phyloP scores from a whole-genome alignment of 2,113 vertebrate species.

The Oryzias melastigma region DNA sequence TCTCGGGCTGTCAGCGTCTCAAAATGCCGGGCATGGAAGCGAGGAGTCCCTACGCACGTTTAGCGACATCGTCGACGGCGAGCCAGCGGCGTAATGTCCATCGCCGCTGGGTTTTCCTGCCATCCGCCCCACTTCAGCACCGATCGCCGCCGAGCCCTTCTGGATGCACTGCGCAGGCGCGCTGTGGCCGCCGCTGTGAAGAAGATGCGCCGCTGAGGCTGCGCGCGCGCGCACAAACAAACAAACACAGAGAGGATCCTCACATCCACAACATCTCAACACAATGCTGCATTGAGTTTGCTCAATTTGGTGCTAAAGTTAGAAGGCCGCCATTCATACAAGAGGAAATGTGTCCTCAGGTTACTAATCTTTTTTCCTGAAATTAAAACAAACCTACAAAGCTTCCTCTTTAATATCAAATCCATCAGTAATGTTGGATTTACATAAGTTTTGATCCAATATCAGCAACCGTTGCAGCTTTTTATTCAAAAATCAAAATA shows the following conservation, averaged over 20 bases:
- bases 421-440: neutral
- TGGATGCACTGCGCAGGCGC: constrained; percentile 82
- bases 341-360: constrained; percentile 11
- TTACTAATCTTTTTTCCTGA: constrained; percentile 3
- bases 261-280: neutral
- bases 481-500: too few species aligned
- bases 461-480: too few species aligned
- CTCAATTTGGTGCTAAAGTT: neutral
- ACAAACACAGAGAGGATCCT: neutral
- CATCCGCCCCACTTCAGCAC: constrained; percentile 86
- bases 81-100: constrained; percentile 75
- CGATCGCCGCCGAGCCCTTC: constrained; percentile 80
- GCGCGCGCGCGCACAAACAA: neutral
- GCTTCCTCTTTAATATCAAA: neutral
- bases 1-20: constrained; percentile 66
- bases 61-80: constrained; percentile 58
- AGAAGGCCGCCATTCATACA: constrained; percentile 7
- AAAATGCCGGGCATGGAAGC: constrained; percentile 37
- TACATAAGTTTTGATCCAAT: neutral
- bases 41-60: constrained; percentile 42
- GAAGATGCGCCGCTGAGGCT: constrained; percentile 45
- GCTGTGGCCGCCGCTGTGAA: constrained; percentile 57
- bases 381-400: constrained; percentile 5
- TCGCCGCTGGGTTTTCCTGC: constrained; percentile 75
- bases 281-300: neutral